phyloP scores from a whole-genome alignment of 2,888 invertebrate species.

The Fragum fragum region DNA sequence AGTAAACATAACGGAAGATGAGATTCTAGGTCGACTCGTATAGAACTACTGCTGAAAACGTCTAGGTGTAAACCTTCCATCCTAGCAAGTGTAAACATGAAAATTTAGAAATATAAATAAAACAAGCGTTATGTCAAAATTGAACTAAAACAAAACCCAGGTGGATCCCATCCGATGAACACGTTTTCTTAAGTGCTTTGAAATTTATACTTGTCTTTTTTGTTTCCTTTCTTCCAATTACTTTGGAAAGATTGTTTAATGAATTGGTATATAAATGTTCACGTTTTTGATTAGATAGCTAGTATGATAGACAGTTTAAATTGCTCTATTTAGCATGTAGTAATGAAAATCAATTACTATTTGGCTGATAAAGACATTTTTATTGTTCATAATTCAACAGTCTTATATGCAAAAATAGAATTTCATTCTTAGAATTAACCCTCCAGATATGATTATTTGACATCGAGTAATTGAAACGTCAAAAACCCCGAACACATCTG shows the following conservation, averaged over 20 bases:
- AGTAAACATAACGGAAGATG: conserved; percentile 20
- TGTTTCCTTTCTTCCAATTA: neutral
- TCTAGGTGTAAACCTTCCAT: conserved; percentile 27
- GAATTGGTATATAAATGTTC: neutral
- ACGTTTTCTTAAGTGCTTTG: conserved; percentile 25
- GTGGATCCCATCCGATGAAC: conserved; percentile 36
- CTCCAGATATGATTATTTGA: neutral
- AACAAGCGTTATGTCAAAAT: conserved; percentile 53
- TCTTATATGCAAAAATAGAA: neutral
- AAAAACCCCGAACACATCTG: neutral
- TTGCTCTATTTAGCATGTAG: neutral
- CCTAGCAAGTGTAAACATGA: conserved; percentile 41
- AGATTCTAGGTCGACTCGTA: conserved; percentile 16
- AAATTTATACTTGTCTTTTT: neutral
- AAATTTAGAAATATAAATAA: conserved; percentile 62
- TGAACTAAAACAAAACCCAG: conserved; percentile 52
- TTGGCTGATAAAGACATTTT: neutral
- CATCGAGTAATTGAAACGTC: conserved; percentile 6
- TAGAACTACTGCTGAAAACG: neutral
- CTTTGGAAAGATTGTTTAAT: neutral
- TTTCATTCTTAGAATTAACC: neutral
- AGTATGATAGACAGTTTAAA: neutral
- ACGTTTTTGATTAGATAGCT: too few species aligned
- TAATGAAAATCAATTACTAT: neutral
- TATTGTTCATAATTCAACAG: neutral